Percentiles rank a stretch among this genome's conserved stretches.
These are phyloP conservation scores for Falco biarmicus DNA, from an alignment of 2,797 vertebrate species.

Conservation along the genomic window DNA sequence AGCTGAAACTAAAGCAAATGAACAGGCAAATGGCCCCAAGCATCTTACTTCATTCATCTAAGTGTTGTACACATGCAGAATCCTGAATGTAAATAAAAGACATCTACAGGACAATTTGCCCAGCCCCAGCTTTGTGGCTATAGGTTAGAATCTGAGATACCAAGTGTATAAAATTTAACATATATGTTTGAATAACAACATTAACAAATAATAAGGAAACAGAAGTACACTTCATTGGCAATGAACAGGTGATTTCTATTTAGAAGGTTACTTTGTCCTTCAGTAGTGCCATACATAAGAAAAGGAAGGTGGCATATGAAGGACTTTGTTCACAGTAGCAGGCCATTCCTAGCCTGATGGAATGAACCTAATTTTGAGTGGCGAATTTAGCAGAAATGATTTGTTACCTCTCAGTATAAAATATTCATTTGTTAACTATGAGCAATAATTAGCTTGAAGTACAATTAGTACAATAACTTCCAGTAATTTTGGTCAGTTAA, in stretches of 20 bases:
- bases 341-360: slow-evolving; percentile 3
- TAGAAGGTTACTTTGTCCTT: slow-evolving; percentile 51
- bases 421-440: slow-evolving; percentile 73
- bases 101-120: neutral
- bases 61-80: neutral
- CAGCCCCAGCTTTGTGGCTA: neutral
- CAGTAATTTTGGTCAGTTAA: slow-evolving; percentile 73
- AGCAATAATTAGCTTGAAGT: slow-evolving; percentile 68
- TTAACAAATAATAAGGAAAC: slow-evolving; percentile 1
- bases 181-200: slow-evolving; percentile 34
- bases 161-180: slow-evolving; percentile 19
- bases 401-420: slow-evolving; percentile 66
- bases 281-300: slow-evolving; percentile 26
- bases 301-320: slow-evolving; percentile 30
- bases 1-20: slow-evolving; percentile 11
- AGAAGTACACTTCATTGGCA: slow-evolving; percentile 11
- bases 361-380: slow-evolving; percentile 6
- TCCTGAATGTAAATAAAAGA: slow-evolving; percentile 33
- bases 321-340: slow-evolving; percentile 20
- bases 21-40: neutral
- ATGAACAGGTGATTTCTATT: slow-evolving; percentile 36
- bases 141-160: neutral
- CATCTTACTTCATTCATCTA: slow-evolving; percentile 34
- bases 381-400: slow-evolving; percentile 63
- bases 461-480: slow-evolving; percentile 79